Evolutionary conservation across 1,140 invertebrate genomes (phyloP).

Genomic region (Schlechtendalia chinensis): DNA sequence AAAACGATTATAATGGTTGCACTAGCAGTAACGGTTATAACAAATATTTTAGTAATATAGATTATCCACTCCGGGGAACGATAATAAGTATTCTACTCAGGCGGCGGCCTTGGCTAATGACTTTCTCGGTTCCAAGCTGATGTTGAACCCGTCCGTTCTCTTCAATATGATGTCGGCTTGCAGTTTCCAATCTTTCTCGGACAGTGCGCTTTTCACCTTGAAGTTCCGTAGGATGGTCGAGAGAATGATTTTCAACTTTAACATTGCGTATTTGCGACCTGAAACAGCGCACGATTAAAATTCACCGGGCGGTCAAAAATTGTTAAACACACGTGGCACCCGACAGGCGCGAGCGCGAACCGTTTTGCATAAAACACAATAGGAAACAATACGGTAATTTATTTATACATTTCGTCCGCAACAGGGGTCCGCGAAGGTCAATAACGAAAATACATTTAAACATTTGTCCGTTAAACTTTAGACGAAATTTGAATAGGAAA

Average conservation of each 20-base stretch:
- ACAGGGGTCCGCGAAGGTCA: conserved; percentile 4
- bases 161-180: conserved; percentile 82
- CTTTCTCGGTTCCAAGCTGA: conserved; percentile 67
- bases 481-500: conserved; percentile 1
- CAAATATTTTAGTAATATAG: neutral
- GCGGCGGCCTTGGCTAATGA: conserved; percentile 36
- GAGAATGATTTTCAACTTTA: conserved; percentile 83
- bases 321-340: neutral
- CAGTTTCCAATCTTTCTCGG: conserved; percentile 70
- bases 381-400: neutral
- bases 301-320: neutral
- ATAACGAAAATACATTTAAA: conserved; percentile 12
- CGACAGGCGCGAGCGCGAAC: neutral
- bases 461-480: neutral
- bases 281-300: conserved; percentile 27
- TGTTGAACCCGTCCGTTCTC: conserved; percentile 73
- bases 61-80: conserved; percentile 35
- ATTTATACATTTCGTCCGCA: neutral
- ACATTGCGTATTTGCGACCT: conserved; percentile 84
- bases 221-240: conserved; percentile 83
- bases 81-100: conserved; percentile 21
- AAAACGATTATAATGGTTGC: neutral
- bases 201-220: conserved; percentile 66
- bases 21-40: neutral
- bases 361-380: conserved; percentile 35